Evolutionary conservation across 2,888 invertebrate genomes (phyloP), one percentile per base, ranked within the genome.

Genomic region (Ecliptopera silaceata): DNA sequence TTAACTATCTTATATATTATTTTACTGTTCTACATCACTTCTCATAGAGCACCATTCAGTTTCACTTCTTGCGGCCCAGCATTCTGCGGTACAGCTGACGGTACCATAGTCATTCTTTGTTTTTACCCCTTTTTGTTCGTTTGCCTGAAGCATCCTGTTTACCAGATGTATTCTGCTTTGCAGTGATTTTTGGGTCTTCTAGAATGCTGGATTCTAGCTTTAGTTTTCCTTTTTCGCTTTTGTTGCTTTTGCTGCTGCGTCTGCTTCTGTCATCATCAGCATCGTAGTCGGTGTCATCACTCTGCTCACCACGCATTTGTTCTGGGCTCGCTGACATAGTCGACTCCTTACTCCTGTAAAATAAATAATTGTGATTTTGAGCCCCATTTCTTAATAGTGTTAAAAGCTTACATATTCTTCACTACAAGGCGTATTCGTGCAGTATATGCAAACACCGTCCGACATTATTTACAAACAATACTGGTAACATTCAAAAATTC

Each of bases 321-420:
- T 49, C 42, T 42, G 45, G 53, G 34, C 38, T 51, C 31, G 12
- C 48, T 13, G 31, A 47, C 4, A 20, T 47, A 34, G n/a, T 29
- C 3, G 43, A 43, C 5, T 38, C 51, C n/a, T 39, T 46, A 22
- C 32, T 57, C 51, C 56, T 57, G 47, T 5, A 42, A 54, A 1
- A 12, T 4, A 13, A 26, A 15, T 10, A 4, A 8, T 12, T 18
- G n/a, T n/a, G 38, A 3, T 13, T 42, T 22, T n/a, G 1, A 15
- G 11, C 6, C 43, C 1, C 15, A 8, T 17, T 39, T 4, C 2
- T 13, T n/a, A n/a, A n/a, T n/a, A n/a, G n/a, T n/a, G n/a, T n/a
- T n/a, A n/a, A n/a, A n/a, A 34, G 13, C 26, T 26, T 26, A 26
- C 6, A 6, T 26, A 26, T 26, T 26, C 6, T 26, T 6, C 26